Evolutionary conservation across 2,888 invertebrate genomes (phyloP).

Genomic region (Andrena dorsata): DNA sequence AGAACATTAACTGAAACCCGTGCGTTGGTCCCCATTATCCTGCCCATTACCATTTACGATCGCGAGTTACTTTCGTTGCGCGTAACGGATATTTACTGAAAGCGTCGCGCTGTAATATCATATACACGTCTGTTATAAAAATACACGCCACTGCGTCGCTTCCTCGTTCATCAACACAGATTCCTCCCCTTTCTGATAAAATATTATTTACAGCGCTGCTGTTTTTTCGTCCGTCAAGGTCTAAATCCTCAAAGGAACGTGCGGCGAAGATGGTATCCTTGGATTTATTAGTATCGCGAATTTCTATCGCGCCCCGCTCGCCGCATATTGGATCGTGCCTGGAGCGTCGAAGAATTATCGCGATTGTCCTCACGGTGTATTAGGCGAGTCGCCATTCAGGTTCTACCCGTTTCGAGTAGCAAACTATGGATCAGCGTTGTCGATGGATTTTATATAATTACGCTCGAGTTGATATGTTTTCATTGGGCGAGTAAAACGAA

Average conservation of each 20-base stretch:
- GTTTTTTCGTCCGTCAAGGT: no score
- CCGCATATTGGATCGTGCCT: background rate
- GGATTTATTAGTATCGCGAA: background rate
- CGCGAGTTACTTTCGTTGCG: background rate
- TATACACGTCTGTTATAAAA: no score
- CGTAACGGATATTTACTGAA: background rate
- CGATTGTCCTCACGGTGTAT: background rate
- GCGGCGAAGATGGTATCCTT: no score
- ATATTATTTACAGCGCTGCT: no score
- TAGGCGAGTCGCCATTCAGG: background rate
- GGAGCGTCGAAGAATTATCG: background rate
- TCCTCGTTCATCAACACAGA: no score
- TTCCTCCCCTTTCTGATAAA: no score
- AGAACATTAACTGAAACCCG: no score
- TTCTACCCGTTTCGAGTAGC: slow-evolving; percentile 8
- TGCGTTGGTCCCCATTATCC: no score
- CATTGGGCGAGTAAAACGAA: slow-evolving; percentile 28
- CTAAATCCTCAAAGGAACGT: no score
- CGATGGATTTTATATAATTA: slow-evolving; percentile 32
- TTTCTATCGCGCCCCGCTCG: background rate
- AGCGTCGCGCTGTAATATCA: no score
- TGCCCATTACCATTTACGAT: background rate
- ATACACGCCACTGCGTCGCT: no score
- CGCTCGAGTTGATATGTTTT: slow-evolving; percentile 29
- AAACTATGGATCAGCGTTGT: slow-evolving; percentile 4